Conservation (phyloP, 1,140 invertebrate species). For the Marisa cornuarietis region DNA sequence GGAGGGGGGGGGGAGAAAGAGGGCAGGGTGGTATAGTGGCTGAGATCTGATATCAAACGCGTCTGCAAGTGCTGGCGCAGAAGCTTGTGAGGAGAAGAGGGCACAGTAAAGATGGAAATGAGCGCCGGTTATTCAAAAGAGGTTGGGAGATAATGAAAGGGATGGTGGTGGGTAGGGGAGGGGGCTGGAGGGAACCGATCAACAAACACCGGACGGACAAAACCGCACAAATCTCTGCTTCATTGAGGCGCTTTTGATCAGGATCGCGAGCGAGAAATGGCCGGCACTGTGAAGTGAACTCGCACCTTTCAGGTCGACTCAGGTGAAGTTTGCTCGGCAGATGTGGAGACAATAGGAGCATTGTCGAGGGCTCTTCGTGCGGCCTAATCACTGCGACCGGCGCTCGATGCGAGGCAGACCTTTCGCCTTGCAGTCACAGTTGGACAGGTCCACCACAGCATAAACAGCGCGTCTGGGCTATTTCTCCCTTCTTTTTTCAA, state of each 20-base stretch:
- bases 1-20: neutral
- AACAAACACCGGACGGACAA: slow-evolving; percentile 1
- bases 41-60: too few relatives aligned
- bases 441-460: too few relatives aligned
- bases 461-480: too few relatives aligned
- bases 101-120: too few relatives aligned
- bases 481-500: too few relatives aligned
- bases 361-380: neutral
- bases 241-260: neutral
- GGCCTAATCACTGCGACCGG: slow-evolving; percentile 2
- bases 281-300: neutral
- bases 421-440: too few relatives aligned
- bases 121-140: too few relatives aligned
- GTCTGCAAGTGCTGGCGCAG: too few relatives aligned
- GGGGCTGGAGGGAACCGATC: neutral
- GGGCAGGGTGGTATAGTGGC: neutral
- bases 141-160: too few relatives aligned
- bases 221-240: neutral
- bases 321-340: slow-evolving; percentile 7
- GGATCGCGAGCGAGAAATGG: neutral
- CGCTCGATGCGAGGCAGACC: too few relatives aligned
- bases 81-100: too few relatives aligned
- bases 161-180: neutral
- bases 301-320: neutral
- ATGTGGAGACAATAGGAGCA: slow-evolving; percentile 3